Base-by-base conservation (phyloP, 2,888 invertebrate genomes). In the Strigamia transsilvanica region DNA sequence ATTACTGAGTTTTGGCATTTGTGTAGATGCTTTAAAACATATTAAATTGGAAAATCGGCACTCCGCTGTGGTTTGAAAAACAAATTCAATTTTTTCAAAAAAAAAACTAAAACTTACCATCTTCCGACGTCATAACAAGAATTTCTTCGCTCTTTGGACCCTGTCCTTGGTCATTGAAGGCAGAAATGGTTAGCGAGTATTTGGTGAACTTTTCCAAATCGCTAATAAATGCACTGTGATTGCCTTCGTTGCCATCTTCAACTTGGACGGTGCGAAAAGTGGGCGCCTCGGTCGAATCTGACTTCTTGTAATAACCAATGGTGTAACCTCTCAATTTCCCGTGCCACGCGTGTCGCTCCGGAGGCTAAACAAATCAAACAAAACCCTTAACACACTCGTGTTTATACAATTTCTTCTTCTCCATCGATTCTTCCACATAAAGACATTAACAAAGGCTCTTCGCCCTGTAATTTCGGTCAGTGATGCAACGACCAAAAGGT, bases 181-280 rank as follows among this genome's bases (percentile, higher is more conserved):
- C 96, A 89, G 97, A 96, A 10, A 97, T 95, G 23, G 97, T 96
- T 32, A 97, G 94, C 15, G 96, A 93, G 89, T 98, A 98, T 88
- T 96, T 96, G 0, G 97, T 97, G 90, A 97, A 97, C 0, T 95
- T 97, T 87, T 94, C 94, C 61, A 95, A 89, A 85, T 94, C 94
- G 84, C 92, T 91, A 86, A 95, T 92, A 87, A 94, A 84, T 34
- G 85, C 83, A 38, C 85, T 82, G 23, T 42, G 51, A 41, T 82
- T 82, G 38, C 41, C 56, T 13, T 32, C 32, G 32, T 23, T 23
- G 87, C 95, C 95, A 90, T 96, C 96, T 87, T 94, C 93, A 87
- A 95, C 95, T 87, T 96, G 95, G 6, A 96, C 95, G 80, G 96
- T 95, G 89, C 96, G 96, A 86, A 94, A 96, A 82, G 95, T 92